Evolutionary conservation across 2,888 invertebrate genomes (phyloP), one percentile per base, ranked within the genome.

Genomic region (Lycaena phlaeas): DNA sequence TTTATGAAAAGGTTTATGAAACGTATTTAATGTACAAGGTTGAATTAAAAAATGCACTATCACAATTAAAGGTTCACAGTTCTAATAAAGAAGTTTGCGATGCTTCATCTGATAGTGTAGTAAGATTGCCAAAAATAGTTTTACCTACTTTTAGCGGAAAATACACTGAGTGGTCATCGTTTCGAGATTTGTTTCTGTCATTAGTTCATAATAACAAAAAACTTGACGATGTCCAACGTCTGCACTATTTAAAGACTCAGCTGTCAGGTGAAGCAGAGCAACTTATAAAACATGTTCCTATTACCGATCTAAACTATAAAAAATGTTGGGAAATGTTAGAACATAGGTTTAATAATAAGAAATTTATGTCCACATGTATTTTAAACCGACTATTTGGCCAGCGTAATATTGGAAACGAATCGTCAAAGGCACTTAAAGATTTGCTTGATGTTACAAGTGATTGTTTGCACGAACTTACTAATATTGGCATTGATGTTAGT

Each of bases 241-340:
- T 54, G 6, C 48, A 50, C 30, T 52, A 54, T 37, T 28, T 52
- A n/a, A 54, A 54, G 27, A 41, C 39, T 10, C 36, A 44, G 34
- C 14, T 53, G 2, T 14, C 30, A 14, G 49, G 49, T 12, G 51
- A 53, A 31, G 50, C 54, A n/a, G 50, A 54, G 14, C 47, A 49
- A 15, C 17, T 50, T 5, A 38, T 54, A 14, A 39, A 50, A 10
- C 48, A 52, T 14, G 43, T 48, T 10, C 41, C 50, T 1, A 29
- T 52, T 12, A 49, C 48, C 1, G 27, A 34, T 4, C 38, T 22
- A 15, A 55, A 46, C 39, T 55, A 55, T 18, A 14, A 27, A 4
- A 29, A 40, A 18, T 48, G 49, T 40, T 56, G 53, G 53, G 12
- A 28, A 2, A 27, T 40, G 2, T 38, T 52, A 14, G 36, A 51